Base-by-base conservation (phyloP, 2,888 invertebrate species). In the Lapara coniferarum region DNA sequence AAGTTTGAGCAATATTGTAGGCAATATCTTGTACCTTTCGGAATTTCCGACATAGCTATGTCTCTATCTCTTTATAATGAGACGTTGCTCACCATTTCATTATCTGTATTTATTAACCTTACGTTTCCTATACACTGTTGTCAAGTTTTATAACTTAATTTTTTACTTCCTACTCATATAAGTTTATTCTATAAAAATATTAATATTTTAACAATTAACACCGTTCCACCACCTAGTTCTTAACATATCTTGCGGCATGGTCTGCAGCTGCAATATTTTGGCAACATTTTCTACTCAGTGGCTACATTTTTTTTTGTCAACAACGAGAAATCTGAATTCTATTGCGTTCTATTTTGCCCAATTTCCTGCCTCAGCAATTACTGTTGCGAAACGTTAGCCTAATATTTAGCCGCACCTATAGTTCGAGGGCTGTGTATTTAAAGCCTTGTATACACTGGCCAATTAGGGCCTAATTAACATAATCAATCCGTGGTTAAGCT, bases 321-420 rank as follows among this genome's bases (percentile, higher is more conserved):
- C 46, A 49, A 13, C 63, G 44, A 46, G 59, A 59, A 59, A 59
- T 59, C 59, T 44, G 49, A 63, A 63, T 63, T 63, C 63, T 63
- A 49, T 63, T 63, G 57, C 49, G 19, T 58, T 52, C 19, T 53
- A 63, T 44, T 68, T 59, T 68, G 37, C 53, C 44, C 59, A 63
- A 68, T 59, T 59, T 53, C 68, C 63, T 58, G 63, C 68, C 63
- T 44, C 68, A 44, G 44, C 63, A 68, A 68, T 68, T 63, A 63
- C 63, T 68, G 58, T 68, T 68, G 57, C 37, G 68, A 68, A 58
- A 68, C 44, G 51, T 53, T 58, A 19, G 68, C 44, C 63, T 19
- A 52, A 59, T 53, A 63, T 68, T 63, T 44, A 37, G 58, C 59
- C 68, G 68, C 68, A 63, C 68, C 68, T 68, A 37, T 30, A n/a